These are phyloP conservation scores for Dufourea novaeangliae DNA, from an alignment of 1,140 invertebrate species.

Conservation along the genomic window DNA sequence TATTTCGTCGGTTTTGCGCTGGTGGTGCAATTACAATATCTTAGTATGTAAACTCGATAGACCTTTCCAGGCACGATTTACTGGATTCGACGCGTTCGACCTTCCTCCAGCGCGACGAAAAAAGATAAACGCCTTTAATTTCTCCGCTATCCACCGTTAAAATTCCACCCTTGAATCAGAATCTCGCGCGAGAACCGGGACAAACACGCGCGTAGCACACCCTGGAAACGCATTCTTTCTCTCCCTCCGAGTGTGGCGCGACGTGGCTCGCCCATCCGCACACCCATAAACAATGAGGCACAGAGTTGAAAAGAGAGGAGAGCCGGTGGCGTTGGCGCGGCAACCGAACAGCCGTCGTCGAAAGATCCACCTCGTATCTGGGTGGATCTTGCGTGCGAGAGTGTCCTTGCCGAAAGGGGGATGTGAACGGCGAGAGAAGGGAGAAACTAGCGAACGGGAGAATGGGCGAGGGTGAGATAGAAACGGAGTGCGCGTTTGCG, in stretches of 20 bases:
- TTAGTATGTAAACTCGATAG: not conserved
- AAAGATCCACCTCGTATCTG: conserved; percentile 70
- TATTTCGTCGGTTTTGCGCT: too few species aligned
- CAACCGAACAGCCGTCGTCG: conserved; percentile 49
- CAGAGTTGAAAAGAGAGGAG: not conserved
- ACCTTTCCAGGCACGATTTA: too few species aligned
- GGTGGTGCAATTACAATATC: too few species aligned
- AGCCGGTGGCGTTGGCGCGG: conserved; percentile 2
- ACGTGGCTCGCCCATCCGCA: too few species aligned
- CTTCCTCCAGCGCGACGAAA: not conserved
- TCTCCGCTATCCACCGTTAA: not conserved
- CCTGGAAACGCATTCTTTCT: not conserved
- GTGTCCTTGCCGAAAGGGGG: conserved; percentile 55
- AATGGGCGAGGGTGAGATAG: conserved; percentile 12
- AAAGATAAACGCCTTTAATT: conserved; percentile 7
- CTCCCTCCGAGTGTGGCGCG: not conserved
- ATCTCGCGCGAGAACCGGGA: not conserved
- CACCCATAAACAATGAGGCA: not conserved
- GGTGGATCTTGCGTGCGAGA: conserved; percentile 75
- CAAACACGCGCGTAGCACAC: not conserved
- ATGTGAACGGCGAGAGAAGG: too few species aligned
- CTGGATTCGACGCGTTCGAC: too few species aligned
- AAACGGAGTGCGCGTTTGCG: not conserved
- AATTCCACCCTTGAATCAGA: not conserved
- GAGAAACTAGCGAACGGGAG: conserved; percentile 11